phyloP scores from a whole-genome alignment of 2,113 vertebrate genomes.

The Lasiurus borealis region DNA sequence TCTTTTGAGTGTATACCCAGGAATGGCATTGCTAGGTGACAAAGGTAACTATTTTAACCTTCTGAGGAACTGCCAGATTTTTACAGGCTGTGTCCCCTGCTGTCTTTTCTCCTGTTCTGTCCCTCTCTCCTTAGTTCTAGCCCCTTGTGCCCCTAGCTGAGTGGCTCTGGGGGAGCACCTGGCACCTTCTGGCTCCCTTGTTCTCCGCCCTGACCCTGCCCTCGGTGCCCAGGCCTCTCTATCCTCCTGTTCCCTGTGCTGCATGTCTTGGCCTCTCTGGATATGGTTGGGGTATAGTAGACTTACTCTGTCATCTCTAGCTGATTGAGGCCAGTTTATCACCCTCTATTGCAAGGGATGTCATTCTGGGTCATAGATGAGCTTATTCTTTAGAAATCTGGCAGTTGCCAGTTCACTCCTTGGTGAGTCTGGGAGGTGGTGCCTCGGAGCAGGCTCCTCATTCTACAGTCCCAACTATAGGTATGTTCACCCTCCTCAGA shows the following conservation, averaged over 20 bases:
- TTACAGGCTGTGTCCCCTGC: not conserved
- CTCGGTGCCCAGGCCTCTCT: not conserved
- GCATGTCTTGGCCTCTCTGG: not conserved
- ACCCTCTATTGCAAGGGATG: not conserved
- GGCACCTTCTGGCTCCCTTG: not conserved
- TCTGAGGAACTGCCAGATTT: not conserved
- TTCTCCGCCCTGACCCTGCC: not conserved
- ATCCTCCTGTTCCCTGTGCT: not conserved
- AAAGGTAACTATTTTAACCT: not conserved
- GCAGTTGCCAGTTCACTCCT: not conserved
- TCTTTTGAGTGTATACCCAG: not conserved
- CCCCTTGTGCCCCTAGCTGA: not conserved
- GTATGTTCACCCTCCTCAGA: not conserved
- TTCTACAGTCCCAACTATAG: no score
- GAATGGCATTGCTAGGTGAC: not conserved
- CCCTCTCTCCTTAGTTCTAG: not conserved
- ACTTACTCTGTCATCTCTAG: rapidly evolving
- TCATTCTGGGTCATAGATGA: not conserved
- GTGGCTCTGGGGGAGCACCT: not conserved
- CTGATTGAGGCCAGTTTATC: not conserved
- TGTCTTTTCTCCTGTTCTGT: not conserved
- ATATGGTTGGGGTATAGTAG: not conserved
- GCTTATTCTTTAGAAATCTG: not conserved
- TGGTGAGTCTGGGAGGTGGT: not conserved
- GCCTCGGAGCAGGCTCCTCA: not conserved